Percentiles rank a stretch among this genome's conserved stretches.
Evolutionary conservation across 1,140 invertebrate species (phyloP).

Genomic region (Rhynchophorus ferrugineus): DNA sequence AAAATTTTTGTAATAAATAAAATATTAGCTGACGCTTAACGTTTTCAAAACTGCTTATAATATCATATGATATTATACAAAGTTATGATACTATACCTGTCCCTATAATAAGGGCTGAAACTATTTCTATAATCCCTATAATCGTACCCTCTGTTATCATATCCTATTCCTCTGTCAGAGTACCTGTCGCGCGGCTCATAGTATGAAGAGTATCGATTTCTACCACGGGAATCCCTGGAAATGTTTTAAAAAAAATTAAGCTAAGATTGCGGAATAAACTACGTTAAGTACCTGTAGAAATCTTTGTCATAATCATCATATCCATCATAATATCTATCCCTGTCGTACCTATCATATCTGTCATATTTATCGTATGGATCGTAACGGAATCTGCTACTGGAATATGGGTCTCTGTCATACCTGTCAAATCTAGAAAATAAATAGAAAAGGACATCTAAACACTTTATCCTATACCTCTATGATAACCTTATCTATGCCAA

Average conservation of each 20-base stretch:
- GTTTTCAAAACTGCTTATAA: too few relatives aligned
- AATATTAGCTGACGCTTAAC: too few relatives aligned
- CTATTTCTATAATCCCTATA: constrained; percentile 19
- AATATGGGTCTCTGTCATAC: constrained; percentile 9
- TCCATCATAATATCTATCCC: constrained; percentile 12
- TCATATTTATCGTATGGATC: constrained; percentile 13
- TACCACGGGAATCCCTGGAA: constrained; percentile 10
- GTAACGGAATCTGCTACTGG: neutral
- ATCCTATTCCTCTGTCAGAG: constrained; percentile 26
- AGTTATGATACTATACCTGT: constrained; percentile 23
- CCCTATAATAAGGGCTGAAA: constrained; percentile 32
- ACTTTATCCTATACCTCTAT: too few relatives aligned
- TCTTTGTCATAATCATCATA: constrained; percentile 12
- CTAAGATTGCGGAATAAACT: neutral
- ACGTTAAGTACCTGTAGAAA: constrained; percentile 8
- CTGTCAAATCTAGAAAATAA: neutral
- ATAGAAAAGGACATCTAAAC: too few relatives aligned
- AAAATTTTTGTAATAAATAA: too few relatives aligned
- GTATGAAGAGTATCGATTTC: constrained; percentile 6
- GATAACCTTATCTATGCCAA: too few relatives aligned
- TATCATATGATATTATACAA: too few relatives aligned
- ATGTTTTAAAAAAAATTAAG: neutral
- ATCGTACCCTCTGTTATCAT: constrained; percentile 35
- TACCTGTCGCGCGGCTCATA: constrained; percentile 15
- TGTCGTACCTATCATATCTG: constrained; percentile 11